These are phyloP conservation scores for Otus sunia DNA, from an alignment of 2,113 vertebrate species.

Conservation along the genomic window DNA sequence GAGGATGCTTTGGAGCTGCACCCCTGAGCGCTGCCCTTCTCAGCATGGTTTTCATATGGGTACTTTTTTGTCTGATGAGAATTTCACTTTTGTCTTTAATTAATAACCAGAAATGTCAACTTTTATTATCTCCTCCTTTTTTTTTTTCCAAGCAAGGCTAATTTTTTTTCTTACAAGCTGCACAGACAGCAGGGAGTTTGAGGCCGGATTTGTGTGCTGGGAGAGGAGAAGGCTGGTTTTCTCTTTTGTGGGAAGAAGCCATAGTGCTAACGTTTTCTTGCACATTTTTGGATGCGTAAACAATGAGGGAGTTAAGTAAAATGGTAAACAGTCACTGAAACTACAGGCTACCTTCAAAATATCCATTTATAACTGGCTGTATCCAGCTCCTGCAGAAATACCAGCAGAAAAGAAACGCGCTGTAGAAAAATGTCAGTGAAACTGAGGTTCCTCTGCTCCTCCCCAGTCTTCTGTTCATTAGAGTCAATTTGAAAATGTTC, in stretches of 20 bases:
- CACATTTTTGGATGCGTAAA: fast-evolving
- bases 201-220: not conserved
- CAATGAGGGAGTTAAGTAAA: fast-evolving
- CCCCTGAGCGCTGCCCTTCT: not conserved
- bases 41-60: not conserved
- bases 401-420: fast-evolving
- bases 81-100: not conserved
- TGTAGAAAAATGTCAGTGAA: fast-evolving
- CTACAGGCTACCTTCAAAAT: not conserved
- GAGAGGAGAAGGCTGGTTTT: not conserved
- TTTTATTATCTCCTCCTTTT: not conserved
- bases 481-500: not conserved
- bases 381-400: not conserved
- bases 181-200: not conserved
- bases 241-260: not conserved
- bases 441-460: not conserved
- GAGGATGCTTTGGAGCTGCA: not conserved
- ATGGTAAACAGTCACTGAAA: not conserved
- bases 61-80: not conserved
- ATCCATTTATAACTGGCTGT: not conserved
- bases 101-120: not conserved
- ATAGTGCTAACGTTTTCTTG: fast-evolving
- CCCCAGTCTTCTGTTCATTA: not conserved
- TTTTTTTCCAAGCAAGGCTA: not conserved
- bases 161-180: not conserved